phyloP scores from a whole-genome alignment of 2,113 vertebrate genomes.

The Catharus bicknelli region DNA sequence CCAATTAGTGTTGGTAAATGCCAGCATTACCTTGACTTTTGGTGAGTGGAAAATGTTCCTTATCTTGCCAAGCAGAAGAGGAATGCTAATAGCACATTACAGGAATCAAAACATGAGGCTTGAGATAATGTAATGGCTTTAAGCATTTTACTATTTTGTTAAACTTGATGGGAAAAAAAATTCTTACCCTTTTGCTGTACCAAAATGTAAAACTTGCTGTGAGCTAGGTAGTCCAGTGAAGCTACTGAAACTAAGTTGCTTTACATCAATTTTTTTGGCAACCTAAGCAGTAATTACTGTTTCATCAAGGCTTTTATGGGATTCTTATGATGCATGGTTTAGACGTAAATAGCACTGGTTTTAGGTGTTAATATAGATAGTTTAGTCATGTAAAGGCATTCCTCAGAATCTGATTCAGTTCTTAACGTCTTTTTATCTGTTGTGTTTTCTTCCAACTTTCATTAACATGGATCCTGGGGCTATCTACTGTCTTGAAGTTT shows the following conservation, averaged over 20 bases:
- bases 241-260: not conserved
- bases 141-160: not conserved
- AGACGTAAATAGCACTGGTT: not conserved
- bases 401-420: constrained; percentile 1
- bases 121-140: not conserved
- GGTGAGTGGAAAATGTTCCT: not conserved
- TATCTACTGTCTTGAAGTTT: constrained; percentile 44
- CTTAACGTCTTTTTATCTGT: not conserved
- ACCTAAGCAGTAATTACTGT: constrained; percentile 19
- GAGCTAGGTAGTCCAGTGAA: not conserved
- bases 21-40: not conserved
- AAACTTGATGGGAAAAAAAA: not conserved
- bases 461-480: constrained; percentile 52
- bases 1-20: not conserved
- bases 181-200: not conserved
- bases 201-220: not conserved
- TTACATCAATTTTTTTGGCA: constrained; percentile 11
- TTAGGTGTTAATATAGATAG: not conserved
- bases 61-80: constrained; percentile 23
- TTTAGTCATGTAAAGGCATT: constrained; percentile 2
- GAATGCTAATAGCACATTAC: not conserved
- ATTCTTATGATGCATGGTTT: not conserved
- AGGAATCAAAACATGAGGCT: not conserved
- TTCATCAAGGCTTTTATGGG: constrained; percentile 16
- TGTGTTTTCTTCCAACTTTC: constrained; percentile 23